Evolutionary conservation across 64 coral and sea anemone genomes (phyloP), one percentile per base, ranked within the genome.

Genomic region (Montipora foliosa): DNA sequence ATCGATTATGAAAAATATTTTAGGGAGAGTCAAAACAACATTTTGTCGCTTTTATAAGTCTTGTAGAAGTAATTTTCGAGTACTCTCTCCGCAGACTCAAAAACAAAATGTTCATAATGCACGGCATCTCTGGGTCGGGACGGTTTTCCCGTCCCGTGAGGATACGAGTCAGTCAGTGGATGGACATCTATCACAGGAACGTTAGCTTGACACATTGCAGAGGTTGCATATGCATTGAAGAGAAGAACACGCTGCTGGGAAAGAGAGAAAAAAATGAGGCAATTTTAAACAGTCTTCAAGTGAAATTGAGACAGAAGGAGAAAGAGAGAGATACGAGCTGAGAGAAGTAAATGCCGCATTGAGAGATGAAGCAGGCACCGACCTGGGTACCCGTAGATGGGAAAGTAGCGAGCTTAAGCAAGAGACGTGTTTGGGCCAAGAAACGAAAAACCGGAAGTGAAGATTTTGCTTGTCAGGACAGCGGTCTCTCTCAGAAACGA

Each of bases 101-200:
- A 97, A 17, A 97, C 95, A 84, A 89, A 94, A 62, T 97, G 95
- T 24, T 97, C 80, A 24, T 97, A 97, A 49, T 97, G 95, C 5
- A 97, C 95, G 0, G 95, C 95, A 80, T 97, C 95, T 77, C 79
- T 97, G 14, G 92, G 92, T 66, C 82, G 79, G 73, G 87, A 88
- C 21, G 89, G 77, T 61, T 84, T 88, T 55, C 95, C 95, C 57
- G 95, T 97, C n/a, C 95, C 95, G 47, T 88, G 47, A 15, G 95
- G 95, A 47, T 94, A 97, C 46, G 92, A 94, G 60, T 93, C 95
- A 20, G 95, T 97, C 89, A 97, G 92, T 8, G 95, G 95, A 55
- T 90, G 87, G 46, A 94, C 95, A 15, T 97, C 95, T 6, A 97
- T 24, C 0, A 97, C 95, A 49, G 94, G 82, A 67, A 94, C 90